Evolutionary conservation across 2,888 invertebrate genomes (phyloP).

Genomic region (Boloria euphrosyne): DNA sequence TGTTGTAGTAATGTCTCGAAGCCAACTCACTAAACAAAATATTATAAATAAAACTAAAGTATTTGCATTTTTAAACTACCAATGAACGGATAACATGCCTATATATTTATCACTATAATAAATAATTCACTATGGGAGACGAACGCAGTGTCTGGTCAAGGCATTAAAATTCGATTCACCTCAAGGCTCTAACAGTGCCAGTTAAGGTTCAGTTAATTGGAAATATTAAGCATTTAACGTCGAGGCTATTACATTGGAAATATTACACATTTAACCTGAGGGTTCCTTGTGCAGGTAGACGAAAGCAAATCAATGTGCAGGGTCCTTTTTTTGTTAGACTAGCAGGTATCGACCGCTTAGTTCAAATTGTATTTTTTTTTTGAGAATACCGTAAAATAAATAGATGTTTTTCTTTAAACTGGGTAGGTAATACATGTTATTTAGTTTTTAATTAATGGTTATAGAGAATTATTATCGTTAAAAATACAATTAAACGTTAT

Average conservation of each 20-base stretch:
- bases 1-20: conserved; percentile 73
- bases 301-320: conserved; percentile 58
- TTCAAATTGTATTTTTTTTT: conserved; percentile 61
- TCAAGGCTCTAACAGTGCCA: conserved; percentile 62
- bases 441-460: no score
- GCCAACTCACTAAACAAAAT: conserved; percentile 66
- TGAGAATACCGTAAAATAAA: not conserved
- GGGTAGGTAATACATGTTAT: no score
- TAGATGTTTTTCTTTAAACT: no score
- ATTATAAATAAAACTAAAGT: conserved; percentile 33
- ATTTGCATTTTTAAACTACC: conserved; percentile 62
- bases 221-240: conserved; percentile 71
- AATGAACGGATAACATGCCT: conserved; percentile 13
- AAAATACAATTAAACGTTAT: no score
- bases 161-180: conserved; percentile 70
- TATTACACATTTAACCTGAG: conserved; percentile 44
- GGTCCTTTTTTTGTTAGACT: conserved; percentile 65
- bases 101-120: not conserved
- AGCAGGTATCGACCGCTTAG: conserved; percentile 73
- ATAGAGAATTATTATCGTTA: no score
- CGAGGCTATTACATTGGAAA: conserved; percentile 53
- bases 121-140: conserved; percentile 62
- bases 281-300: conserved; percentile 72
- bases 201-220: conserved; percentile 71
- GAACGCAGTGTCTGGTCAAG: conserved; percentile 50